Percentiles rank a stretch among this genome's conserved stretches.
Conservation (phyloP, 1,140 invertebrate species). For the Adoxophyes honmai region DNA sequence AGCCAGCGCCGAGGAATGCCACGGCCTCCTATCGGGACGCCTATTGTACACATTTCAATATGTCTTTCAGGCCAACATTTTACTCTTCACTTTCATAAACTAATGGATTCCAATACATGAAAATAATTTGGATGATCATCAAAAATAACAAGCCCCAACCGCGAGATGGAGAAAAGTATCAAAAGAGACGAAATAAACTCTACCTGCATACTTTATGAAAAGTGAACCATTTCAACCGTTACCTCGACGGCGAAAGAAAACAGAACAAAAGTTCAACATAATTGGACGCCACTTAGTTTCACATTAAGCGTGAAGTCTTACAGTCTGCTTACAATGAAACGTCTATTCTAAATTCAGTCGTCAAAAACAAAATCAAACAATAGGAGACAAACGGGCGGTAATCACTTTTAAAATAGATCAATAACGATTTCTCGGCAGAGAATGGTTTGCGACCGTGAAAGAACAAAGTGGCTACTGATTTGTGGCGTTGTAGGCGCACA, state of each 20-base stretch:
- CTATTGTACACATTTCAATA: constrained; percentile 55
- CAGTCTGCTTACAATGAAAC: constrained; percentile 31
- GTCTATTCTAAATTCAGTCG: constrained; percentile 34
- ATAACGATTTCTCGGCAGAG: constrained; percentile 49
- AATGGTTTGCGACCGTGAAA: constrained; percentile 53
- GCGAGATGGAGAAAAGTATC: not conserved
- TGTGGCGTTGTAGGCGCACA: constrained; percentile 51
- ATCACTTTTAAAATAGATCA: constrained; percentile 63
- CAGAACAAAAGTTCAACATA: constrained; percentile 44
- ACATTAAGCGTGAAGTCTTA: constrained; percentile 43
- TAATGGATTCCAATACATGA: not conserved
- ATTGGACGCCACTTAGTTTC: constrained; percentile 43
- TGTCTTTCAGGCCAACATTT: constrained; percentile 37
- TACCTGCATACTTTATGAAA: constrained; percentile 12
- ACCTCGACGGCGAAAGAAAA: constrained; percentile 6
- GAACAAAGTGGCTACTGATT: constrained; percentile 70
- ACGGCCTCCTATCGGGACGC: constrained; percentile 31
- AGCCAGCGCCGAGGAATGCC: constrained; percentile 46
- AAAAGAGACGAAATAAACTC: constrained; percentile 7
- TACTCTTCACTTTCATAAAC: not conserved
- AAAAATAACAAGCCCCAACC: not conserved
- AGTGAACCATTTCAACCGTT: constrained; percentile 9
- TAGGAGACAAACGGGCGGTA: constrained; percentile 45
- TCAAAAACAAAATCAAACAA: constrained; percentile 43
- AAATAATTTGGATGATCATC: not conserved